These are phyloP conservation scores for Tigriopus japonicus DNA, from an alignment of 1,140 invertebrate genomes.

Conservation along the genomic window DNA sequence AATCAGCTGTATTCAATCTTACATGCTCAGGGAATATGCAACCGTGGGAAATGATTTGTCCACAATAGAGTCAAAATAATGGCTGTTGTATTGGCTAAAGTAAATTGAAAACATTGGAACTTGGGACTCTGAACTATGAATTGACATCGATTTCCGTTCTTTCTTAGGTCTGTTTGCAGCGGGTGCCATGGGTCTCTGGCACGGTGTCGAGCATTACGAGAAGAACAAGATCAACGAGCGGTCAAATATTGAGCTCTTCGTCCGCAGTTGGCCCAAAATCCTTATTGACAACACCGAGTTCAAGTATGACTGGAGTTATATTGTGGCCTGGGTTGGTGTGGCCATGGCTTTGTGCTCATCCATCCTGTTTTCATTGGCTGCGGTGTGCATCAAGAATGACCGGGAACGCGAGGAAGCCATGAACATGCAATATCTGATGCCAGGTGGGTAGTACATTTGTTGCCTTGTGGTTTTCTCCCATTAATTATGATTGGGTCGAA, in stretches of 20 bases:
- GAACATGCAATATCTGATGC: conserved; percentile 95
- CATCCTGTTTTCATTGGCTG: conserved; percentile 73
- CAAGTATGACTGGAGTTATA: conserved; percentile 86
- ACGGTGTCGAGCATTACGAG: conserved; percentile 85
- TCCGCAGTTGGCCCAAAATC: conserved; percentile 63
- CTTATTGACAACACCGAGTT: conserved; percentile 63
- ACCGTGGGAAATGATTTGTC: too few relatives aligned
- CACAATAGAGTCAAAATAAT: too few relatives aligned
- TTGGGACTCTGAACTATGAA: too few relatives aligned
- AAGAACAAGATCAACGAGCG: conserved; percentile 78
- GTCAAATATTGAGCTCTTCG: conserved; percentile 42
- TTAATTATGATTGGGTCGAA: too few relatives aligned
- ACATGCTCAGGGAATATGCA: too few relatives aligned
- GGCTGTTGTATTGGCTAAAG: too few relatives aligned
- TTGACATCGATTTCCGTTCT: not conserved
- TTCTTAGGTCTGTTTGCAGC: conserved; percentile 59
- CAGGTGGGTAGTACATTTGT: conserved; percentile 43
- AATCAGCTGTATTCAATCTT: too few relatives aligned
- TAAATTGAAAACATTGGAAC: too few relatives aligned
- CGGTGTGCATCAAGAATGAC: conserved; percentile 76
- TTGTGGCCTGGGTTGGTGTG: conserved; percentile 83
- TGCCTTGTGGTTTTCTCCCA: too few relatives aligned
- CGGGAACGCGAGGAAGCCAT: conserved; percentile 77
- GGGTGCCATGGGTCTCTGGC: conserved; percentile 82
- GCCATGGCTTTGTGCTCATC: conserved; percentile 65